A percentile compares a stretch with the other conserved stretches of the same genome.
Conservation (phyloP, 2,888 invertebrate genomes). For the Diarsia dahlii region DNA sequence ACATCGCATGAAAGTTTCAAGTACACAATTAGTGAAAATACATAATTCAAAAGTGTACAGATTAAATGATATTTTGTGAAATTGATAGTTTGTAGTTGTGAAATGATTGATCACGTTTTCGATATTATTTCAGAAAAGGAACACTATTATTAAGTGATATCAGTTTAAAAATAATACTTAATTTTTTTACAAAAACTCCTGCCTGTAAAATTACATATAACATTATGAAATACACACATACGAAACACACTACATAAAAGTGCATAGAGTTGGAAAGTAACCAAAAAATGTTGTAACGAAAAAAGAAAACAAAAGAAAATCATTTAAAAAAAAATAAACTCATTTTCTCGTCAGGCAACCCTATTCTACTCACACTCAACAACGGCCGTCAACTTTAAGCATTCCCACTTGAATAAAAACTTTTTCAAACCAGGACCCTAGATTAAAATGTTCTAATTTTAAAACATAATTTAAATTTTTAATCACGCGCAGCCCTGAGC, state of each 20-base stretch:
- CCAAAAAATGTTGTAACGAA: too few species aligned
- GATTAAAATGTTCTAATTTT: constrained; percentile 69
- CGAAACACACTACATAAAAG: too few species aligned
- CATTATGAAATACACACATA: too few species aligned
- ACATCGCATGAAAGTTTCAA: constrained; percentile 19
- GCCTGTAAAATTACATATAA: too few species aligned
- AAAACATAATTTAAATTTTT: constrained; percentile 70
- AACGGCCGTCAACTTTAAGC: constrained; percentile 72
- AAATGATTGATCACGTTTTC: background rate
- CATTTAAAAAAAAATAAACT: constrained; percentile 2
- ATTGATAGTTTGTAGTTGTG: background rate
- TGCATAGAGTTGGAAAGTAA: too few species aligned
- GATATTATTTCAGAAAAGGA: too few species aligned
- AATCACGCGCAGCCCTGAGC: constrained; percentile 76
- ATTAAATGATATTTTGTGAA: background rate
- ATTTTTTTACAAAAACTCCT: too few species aligned
- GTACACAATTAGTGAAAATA: constrained; percentile 43
- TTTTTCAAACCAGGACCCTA: constrained; percentile 69
- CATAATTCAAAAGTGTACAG: constrained; percentile 21
- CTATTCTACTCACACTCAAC: constrained; percentile 62
- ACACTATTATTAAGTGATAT: background rate
- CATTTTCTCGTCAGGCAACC: constrained; percentile 58
- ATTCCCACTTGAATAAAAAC: constrained; percentile 72
- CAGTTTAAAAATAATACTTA: too few species aligned
- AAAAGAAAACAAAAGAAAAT: background rate